Evolutionary conservation across 2,888 invertebrate genomes (phyloP), one percentile per base, ranked within the genome.

Genomic region (Proisotoma minuta): DNA sequence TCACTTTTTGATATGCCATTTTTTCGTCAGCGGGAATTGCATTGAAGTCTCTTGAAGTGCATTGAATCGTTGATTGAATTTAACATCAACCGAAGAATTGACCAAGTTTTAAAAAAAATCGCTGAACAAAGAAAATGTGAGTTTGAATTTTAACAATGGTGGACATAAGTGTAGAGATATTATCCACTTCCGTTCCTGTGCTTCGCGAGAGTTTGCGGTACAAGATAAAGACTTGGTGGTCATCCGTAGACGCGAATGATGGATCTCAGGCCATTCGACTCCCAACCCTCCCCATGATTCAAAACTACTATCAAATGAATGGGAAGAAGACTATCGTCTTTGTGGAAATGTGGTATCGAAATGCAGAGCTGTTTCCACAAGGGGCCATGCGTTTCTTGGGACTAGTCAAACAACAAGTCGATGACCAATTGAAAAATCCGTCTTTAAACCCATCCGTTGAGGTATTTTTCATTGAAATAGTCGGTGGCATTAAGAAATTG

Each of bases 141-240:
- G n/a, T n/a, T n/a, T n/a, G n/a, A n/a, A n/a, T n/a, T n/a, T n/a
- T n/a, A n/a, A n/a, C n/a, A n/a, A 65, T 65, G 62, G 57, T 65
- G n/a, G 65, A 65, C 49, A 62, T 65, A 22, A 28, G 48, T n/a
- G 10, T 65, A 24, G 62, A 65, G 49, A 62, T 65, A 18, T 52
- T 65, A 48, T 59, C 60, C 15, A 39, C 53, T 12, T 57, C 58
- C 5, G 59, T 59, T n/a, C 57, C 54, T 2, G n/a, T 62, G 10
- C 50, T 20, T 20, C 43, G 22, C 12, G 59, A 57, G n/a, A 48
- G 26, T 26, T 20, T 48, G 1, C 29, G 58, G n/a, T 62, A 62
- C 27, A 28, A 59, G 15, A 43, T 65, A 1, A 65, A 62, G 43
- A 62, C 65, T 3, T 62, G 59, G 59, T 65, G 65, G 65, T 22